Evolutionary conservation across 2,888 invertebrate genomes (phyloP).

Genomic region (Boloria euphrosyne): DNA sequence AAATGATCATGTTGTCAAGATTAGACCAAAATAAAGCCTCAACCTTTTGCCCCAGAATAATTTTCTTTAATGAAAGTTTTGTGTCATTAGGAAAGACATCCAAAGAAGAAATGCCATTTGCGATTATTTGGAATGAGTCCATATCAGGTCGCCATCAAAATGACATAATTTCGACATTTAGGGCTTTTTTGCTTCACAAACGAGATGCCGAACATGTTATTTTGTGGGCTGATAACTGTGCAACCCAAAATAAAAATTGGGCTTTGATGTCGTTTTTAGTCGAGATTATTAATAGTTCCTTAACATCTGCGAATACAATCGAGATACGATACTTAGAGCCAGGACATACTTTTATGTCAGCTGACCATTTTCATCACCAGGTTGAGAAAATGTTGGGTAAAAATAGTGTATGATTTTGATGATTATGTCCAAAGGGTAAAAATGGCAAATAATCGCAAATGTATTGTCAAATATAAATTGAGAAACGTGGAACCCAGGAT

Average conservation of each 20-base stretch:
- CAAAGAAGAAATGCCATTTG: neutral
- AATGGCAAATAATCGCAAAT: slow-evolving; percentile 9
- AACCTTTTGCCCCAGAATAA: slow-evolving; percentile 37
- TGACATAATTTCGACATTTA: neutral
- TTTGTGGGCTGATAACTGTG: too few relatives aligned
- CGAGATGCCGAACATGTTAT: too few relatives aligned
- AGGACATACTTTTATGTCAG: too few relatives aligned
- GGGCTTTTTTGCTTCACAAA: neutral
- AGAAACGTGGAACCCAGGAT: neutral
- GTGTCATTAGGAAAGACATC: slow-evolving; percentile 31
- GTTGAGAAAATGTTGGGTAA: too few relatives aligned
- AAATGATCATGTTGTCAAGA: slow-evolving; percentile 38
- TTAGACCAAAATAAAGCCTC: slow-evolving; percentile 32
- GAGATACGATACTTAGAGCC: too few relatives aligned
- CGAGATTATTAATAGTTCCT: too few relatives aligned
- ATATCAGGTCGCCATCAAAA: neutral
- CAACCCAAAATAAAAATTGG: too few relatives aligned
- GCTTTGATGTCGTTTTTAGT: too few relatives aligned
- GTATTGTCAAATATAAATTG: slow-evolving; percentile 11
- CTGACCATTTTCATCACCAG: too few relatives aligned
- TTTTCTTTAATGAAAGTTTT: slow-evolving; percentile 39
- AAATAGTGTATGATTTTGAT: too few relatives aligned
- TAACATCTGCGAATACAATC: too few relatives aligned
- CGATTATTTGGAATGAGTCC: slow-evolving; percentile 4
- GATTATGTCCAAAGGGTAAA: slow-evolving; percentile 2